Evolutionary conservation across 92 coral and sea anemone genomes (phyloP).

Genomic region (Blastomussa wellsi): DNA sequence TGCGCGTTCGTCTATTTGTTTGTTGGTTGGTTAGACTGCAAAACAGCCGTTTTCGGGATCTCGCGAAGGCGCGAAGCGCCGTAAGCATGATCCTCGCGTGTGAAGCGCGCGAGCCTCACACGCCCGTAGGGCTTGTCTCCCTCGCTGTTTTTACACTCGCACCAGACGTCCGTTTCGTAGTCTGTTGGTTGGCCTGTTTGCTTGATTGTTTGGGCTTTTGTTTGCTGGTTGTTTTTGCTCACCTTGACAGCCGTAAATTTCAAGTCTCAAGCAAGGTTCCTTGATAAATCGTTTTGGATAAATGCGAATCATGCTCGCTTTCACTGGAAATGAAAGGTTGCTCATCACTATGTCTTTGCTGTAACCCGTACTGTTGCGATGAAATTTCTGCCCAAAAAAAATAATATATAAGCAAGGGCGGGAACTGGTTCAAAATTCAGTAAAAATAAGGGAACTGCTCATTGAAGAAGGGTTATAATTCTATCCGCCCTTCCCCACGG

Average conservation of each 20-base stretch:
- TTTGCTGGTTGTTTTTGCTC: not conserved
- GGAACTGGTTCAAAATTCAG: not conserved
- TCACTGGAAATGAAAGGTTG: conserved; percentile 31
- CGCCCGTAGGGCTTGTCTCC: no score
- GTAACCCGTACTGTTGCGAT: not conserved
- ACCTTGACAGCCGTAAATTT: conserved; percentile 65
- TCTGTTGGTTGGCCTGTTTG: not conserved
- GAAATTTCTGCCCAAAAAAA: conserved; percentile 7
- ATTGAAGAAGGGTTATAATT: not conserved
- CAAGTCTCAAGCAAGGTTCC: conserved; percentile 42
- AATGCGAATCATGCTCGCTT: conserved; percentile 17
- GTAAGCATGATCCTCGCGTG: conserved; percentile 23
- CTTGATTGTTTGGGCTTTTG: not conserved
- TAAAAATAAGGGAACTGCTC: not conserved
- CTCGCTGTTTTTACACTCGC: no score
- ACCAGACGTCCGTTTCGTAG: no score
- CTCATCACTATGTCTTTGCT: not conserved
- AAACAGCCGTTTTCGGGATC: no score
- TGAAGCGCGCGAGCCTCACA: not conserved
- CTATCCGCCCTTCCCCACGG: no score
- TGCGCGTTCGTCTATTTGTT: not conserved
- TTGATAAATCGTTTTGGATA: conserved; percentile 18
- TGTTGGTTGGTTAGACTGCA: no score
- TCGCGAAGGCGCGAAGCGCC: conserved; percentile 38
- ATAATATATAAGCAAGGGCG: not conserved